phyloP scores from a whole-genome alignment of 1,140 invertebrate species.

The Drosophila repleta region DNA sequence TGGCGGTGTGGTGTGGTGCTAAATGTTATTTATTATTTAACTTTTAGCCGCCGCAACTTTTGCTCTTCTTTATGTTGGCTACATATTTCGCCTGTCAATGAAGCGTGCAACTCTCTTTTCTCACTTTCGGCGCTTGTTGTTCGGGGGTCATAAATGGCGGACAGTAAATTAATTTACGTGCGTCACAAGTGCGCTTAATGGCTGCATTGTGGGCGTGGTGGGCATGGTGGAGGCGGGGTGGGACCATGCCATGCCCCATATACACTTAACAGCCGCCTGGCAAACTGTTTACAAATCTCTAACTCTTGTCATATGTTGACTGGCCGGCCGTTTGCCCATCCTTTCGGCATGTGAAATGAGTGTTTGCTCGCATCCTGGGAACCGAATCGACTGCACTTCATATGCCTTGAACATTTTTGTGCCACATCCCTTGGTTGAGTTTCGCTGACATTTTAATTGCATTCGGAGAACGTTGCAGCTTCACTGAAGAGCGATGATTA shows the following conservation, averaged over 20 bases:
- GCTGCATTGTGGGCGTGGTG: conserved; percentile 35
- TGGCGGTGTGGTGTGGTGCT: conserved; percentile 41
- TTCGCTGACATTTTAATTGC: conserved; percentile 76
- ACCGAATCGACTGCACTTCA: neutral
- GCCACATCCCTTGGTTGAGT: conserved; percentile 16
- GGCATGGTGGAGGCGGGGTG: conserved; percentile 30
- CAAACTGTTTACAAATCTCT: conserved; percentile 50
- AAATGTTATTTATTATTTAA: conserved; percentile 80
- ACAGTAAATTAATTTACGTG: conserved; percentile 79
- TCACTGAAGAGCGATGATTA: conserved; percentile 12
- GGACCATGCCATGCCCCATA: conserved; percentile 15
- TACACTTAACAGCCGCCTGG: conserved; percentile 20
- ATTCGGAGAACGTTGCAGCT: conserved; percentile 57
- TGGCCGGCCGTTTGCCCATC: conserved; percentile 20
- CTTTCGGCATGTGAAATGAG: conserved; percentile 64
- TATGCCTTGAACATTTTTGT: conserved; percentile 52
- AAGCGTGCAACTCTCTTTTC: conserved; percentile 47
- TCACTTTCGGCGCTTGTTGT: conserved; percentile 21
- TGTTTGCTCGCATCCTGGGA: conserved; percentile 42
- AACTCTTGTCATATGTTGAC: conserved; percentile 37
- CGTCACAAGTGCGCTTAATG: conserved; percentile 77
- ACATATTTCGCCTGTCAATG: conserved; percentile 70
- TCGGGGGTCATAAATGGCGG: conserved; percentile 62
- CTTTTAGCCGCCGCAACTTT: conserved; percentile 71
- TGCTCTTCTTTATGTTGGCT: conserved; percentile 15